A percentile compares a stretch with the other conserved stretches of the same genome.
These are phyloP conservation scores for Idaea biselata DNA, from an alignment of 2,888 invertebrate genomes.

Conservation along the genomic window DNA sequence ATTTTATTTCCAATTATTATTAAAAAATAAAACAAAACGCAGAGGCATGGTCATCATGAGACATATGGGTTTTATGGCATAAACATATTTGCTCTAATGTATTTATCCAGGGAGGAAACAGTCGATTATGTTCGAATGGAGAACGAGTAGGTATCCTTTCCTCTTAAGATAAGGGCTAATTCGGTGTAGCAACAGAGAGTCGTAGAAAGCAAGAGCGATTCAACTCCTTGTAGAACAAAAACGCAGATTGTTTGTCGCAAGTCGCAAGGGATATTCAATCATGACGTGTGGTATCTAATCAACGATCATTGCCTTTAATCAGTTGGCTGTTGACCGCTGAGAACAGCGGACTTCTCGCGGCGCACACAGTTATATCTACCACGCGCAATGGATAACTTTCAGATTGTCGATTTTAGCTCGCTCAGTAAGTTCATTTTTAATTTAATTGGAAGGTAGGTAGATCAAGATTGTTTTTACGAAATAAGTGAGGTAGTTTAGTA, in stretches of 20 bases:
- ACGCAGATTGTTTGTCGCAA: conserved; percentile 16
- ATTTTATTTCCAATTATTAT: too few relatives aligned
- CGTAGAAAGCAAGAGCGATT: not conserved
- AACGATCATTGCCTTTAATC: conserved; percentile 65
- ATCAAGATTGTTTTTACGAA: conserved; percentile 2
- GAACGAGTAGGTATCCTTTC: too few relatives aligned
- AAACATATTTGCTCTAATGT: too few relatives aligned
- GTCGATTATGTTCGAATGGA: too few relatives aligned
- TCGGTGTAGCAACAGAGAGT: not conserved
- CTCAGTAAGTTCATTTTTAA: conserved; percentile 55
- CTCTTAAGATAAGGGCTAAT: not conserved
- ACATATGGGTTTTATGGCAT: too few relatives aligned
- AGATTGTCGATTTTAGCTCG: conserved; percentile 60
- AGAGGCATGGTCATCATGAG: too few relatives aligned
- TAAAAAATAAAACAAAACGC: too few relatives aligned
- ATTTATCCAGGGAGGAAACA: too few relatives aligned
- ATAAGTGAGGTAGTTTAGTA: not conserved
- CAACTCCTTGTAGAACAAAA: conserved; percentile 49
- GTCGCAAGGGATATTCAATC: conserved; percentile 56
- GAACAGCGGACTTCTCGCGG: conserved; percentile 38
- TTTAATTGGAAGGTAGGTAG: conserved; percentile 8
- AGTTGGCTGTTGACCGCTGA: conserved; percentile 65
- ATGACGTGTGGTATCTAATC: conserved; percentile 60
- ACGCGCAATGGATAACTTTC: conserved; percentile 56
- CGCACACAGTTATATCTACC: conserved; percentile 17